Base-by-base conservation (phyloP, 2,888 invertebrate genomes). In the Dasysyrphus tricinctus region DNA sequence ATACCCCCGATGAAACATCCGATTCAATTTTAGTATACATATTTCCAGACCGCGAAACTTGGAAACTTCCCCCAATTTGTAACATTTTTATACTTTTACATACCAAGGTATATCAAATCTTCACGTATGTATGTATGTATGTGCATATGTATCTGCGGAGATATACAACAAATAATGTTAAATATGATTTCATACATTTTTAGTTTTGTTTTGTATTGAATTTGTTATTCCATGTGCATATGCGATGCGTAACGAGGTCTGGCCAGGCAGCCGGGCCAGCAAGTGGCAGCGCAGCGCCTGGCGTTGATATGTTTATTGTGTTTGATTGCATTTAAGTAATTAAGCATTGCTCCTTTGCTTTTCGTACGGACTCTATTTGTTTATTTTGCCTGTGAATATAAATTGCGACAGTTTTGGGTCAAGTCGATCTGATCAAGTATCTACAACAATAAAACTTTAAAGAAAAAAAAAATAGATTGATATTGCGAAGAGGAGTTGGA, bases 311-410 rank as follows among this genome's bases (percentile, higher is more conserved):
- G 86, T 82, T 86, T 86, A 86, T 86, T 86, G 81, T 86, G 78
- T 82, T 86, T 86, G 86, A 86, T 86, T 86, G 81, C 86, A 82
- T 86, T 86, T 86, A 79, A 86, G 81, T 82, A 86, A 86, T 86
- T 86, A 86, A 86, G 78, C 75, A 70, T 44, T 61, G 78, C 81
- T 81, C 78, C 75, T 86, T 86, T 85, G 63, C 39, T 74, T 67
- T 37, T 44, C 51, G 7, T 24, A n/a, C 47, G 34, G 9, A 39
- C n/a, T 39, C 59, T 77, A 57, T 80, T 85, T 86, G 47, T 86
- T 86, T 83, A 75, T 61, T 78, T 78, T 77, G 51, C 24, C 34
- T 72, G 65, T 34, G 82, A 79, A 82, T 82, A 81, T 81, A 72
- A 82, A 86, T 86, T 75, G 81, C 78, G 86, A 86, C 86, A 82